Evolutionary conservation across 1,140 invertebrate genomes (phyloP).

Genomic region (Drosophila navojoa): DNA sequence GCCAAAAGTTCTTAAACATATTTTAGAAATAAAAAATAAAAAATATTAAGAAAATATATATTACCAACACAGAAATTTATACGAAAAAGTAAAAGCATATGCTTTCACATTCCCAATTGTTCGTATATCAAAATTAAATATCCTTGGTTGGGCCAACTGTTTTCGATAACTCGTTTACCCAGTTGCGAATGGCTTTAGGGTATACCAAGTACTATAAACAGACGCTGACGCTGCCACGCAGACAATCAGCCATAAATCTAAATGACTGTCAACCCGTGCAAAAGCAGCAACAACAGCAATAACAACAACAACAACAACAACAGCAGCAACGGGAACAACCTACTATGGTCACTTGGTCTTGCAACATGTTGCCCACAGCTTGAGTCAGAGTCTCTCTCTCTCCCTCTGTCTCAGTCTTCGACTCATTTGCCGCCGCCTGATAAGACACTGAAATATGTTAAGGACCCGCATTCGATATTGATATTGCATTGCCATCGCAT

Average conservation of each 20-base stretch:
- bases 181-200: neutral
- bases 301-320: constrained; percentile 34
- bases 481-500: constrained; percentile 67
- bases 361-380: constrained; percentile 70
- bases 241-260: constrained; percentile 83
- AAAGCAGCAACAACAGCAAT: constrained; percentile 9
- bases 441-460: constrained; percentile 79
- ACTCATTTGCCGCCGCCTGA: constrained; percentile 78
- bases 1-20: too few relatives aligned
- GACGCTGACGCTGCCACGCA: constrained; percentile 60
- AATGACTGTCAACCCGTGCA: constrained; percentile 79
- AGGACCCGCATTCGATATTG: constrained; percentile 66
- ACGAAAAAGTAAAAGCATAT: too few relatives aligned
- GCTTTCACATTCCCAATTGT: too few relatives aligned
- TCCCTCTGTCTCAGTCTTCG: constrained; percentile 21
- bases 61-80: too few relatives aligned
- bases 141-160: too few relatives aligned
- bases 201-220: constrained; percentile 61
- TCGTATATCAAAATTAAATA: too few relatives aligned
- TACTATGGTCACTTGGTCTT: constrained; percentile 65
- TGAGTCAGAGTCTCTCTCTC: constrained; percentile 5
- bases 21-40: too few relatives aligned
- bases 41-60: too few relatives aligned
- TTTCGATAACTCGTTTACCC: neutral
- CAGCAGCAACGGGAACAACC: constrained; percentile 33